phyloP scores from a whole-genome alignment of 2,888 invertebrate species.

The Homarus gammarus region DNA sequence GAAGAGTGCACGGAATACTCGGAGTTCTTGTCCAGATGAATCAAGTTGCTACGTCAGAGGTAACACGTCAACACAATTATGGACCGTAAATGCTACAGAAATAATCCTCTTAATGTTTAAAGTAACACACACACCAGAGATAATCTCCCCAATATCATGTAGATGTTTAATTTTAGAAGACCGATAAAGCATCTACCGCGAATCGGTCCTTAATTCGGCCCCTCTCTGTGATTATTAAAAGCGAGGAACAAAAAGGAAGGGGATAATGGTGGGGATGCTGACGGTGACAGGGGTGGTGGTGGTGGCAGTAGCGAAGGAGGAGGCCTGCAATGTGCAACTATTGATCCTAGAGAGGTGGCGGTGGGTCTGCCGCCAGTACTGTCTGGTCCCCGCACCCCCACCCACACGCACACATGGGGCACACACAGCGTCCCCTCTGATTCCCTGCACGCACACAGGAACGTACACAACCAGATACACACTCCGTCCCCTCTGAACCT shows the following conservation, averaged over 20 bases:
- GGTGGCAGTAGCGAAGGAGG: constrained; percentile 16
- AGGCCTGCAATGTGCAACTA: constrained; percentile 62
- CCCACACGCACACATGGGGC: constrained; percentile 30
- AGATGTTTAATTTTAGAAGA: too few species aligned
- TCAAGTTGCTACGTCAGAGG: too few species aligned
- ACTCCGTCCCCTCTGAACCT: constrained; percentile 16
- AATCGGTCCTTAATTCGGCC: too few species aligned
- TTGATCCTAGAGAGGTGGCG: constrained; percentile 53
- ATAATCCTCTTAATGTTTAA: too few species aligned
- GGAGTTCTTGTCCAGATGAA: too few species aligned
- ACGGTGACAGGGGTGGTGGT: background rate
- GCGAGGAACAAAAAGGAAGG: background rate
- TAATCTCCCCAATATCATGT: too few species aligned
- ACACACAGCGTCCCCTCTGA: constrained; percentile 12
- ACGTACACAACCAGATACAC: constrained; percentile 23
- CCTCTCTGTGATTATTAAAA: too few species aligned
- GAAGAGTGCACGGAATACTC: too few species aligned
- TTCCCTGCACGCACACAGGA: background rate
- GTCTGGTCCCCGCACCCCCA: constrained; percentile 2
- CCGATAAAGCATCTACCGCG: too few species aligned
- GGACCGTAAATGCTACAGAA: too few species aligned
- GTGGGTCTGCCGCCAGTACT: constrained; percentile 39
- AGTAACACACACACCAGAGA: too few species aligned
- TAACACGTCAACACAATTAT: too few species aligned
- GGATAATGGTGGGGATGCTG: background rate